Evolutionary conservation across 2,797 vertebrate genomes (phyloP), one percentile per base, ranked within the genome.

Genomic region (Sebastes nivosus): DNA sequence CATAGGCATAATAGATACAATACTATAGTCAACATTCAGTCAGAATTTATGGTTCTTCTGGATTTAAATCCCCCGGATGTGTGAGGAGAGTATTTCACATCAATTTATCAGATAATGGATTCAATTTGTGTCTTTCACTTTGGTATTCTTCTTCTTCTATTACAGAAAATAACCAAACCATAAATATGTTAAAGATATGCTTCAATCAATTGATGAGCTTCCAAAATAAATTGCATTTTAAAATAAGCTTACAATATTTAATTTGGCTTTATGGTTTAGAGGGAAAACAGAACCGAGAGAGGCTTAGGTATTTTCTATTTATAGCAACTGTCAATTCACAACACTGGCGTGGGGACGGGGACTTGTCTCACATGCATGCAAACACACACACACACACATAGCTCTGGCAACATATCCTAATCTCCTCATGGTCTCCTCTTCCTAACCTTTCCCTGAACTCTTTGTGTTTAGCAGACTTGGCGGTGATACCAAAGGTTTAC

Each of bases 361-460:
- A 64, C 77, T 83, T 70, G 50, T 81, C 68, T 79, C 77, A 68
- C 83, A 82, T 85, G 80, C 80, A 18, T 1, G 12, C 16, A 29
- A 3, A 29, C 38, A 25, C 64, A 13, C 65, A 22, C 11, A 13
- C 6, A 38, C 4, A 38, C 34, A 46, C 9, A 27, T 5, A 67
- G 20, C 10, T 55, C 70, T 58, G 76, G 46, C 79, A 72, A 63
- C 16, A 67, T 27, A 61, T 72, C 67, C 73, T 92, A 90, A 91
- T 93, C 88, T 75, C 59, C 67, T 83, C 79, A 58, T 20, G 24
- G 82, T 86, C 76, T 84, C 76, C 75, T 80, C 57, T 78, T 65
- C 36, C 72, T 87, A 77, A 83, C 82, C 82, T 87, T 88, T 89
- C 75, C 72, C 80, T 91, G 87, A 93, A 92, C 90, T 90, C 70